Base-by-base conservation (phyloP, 2,113 vertebrate genomes). In the Leptocoma aspasia region DNA sequence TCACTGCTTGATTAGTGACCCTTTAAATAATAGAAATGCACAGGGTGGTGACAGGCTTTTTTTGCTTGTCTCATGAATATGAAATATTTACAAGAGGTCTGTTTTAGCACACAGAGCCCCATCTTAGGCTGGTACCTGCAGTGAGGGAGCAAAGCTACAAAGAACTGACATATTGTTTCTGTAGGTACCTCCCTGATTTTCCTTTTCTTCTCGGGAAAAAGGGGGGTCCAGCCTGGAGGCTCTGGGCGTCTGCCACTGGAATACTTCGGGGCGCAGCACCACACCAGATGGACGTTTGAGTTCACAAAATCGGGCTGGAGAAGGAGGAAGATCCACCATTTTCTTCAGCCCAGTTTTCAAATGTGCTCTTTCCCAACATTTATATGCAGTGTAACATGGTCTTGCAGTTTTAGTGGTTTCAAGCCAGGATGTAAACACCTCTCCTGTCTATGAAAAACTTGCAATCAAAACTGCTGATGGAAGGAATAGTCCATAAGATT, bases 1-100 rank as follows among this genome's bases (percentile, higher is more conserved):
- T 96, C 90, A 77, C 69, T 84, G 73, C 64, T 96, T 97, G 89
- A 79, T 92, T 95, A 95, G 80, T 92, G 77, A 95, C 81, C 95
- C 92, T 89, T 81, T 92, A 94, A 77, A 92, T 88, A 93, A 90
- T 49, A 90, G 88, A 96, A 93, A 90, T 7, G 30, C 60, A 68
- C 45, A 90, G 54, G 57, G 76, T 12, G 45, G 53, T 42, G 39
- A 68, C 80, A 79, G 61, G 82, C 53, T 23, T 76, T 90, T 85
- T 95, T 78, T 80, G 17, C 90, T 95, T 52, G 41, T 84, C 53
- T 97, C 79, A 64, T 76, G 75, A 83, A 68, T 68, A 41, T 22
- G 52, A 53, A 89, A 82, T 86, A 93, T 95, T 95, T 94, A 85
- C 1, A 4, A 64, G 86, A 89, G 49, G 13, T 53, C 60, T 37